Percentiles rank a stretch among this genome's conserved stretches.
phyloP scores from a whole-genome alignment of 2,113 vertebrate genomes.

The Brienomyrus brachyistius region DNA sequence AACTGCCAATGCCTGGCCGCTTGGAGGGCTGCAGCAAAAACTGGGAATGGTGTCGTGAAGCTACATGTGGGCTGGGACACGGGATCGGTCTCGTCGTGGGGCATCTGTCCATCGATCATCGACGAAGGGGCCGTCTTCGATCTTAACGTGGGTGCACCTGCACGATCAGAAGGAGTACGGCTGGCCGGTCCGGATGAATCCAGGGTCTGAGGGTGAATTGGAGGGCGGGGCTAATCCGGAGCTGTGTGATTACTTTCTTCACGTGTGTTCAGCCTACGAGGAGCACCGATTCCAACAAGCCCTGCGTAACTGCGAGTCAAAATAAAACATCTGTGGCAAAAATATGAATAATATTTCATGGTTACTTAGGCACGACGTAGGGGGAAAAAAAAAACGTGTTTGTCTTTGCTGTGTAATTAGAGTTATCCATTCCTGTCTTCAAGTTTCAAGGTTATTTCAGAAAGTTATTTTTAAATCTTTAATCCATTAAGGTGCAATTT shows the following conservation, averaged over 20 bases:
- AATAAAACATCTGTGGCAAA: not conserved
- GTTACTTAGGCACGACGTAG: not conserved
- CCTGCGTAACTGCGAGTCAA: not conserved
- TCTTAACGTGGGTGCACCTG: not conserved
- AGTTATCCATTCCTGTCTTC: not conserved
- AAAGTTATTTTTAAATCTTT: not conserved
- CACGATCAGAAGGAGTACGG: not conserved
- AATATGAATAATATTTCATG: not conserved
- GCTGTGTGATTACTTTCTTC: not conserved
- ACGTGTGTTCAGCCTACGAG: not conserved
- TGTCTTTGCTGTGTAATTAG: not conserved
- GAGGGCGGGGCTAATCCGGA: not conserved
- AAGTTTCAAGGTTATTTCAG: constrained; percentile 9
- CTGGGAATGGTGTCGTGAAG: too few relatives aligned
- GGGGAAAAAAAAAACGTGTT: not conserved
- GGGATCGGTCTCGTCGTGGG: not conserved
- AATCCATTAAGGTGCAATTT: constrained; percentile 10
- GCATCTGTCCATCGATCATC: not conserved
- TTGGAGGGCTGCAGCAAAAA: not conserved
- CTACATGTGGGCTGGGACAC: not conserved
- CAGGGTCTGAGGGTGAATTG: not conserved
- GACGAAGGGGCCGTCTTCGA: not conserved
- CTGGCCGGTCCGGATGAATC: not conserved
- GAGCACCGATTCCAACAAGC: not conserved
- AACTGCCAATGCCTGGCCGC: too few relatives aligned